phyloP scores from a whole-genome alignment of 2,113 vertebrate species.

The Rhineura floridana region DNA sequence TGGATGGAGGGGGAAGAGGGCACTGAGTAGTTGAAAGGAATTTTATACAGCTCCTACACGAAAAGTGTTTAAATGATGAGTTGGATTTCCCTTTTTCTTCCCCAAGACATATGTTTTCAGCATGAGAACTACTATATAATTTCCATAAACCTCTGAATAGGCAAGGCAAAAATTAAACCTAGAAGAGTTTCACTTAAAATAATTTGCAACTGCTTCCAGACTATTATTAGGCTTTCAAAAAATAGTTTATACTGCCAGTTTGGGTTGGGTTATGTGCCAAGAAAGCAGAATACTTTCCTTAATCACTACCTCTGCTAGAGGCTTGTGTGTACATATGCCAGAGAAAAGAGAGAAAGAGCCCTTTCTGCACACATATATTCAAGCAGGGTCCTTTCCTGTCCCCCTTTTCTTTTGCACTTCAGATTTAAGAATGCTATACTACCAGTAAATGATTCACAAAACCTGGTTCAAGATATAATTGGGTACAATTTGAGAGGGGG shows the following conservation, averaged over 20 bases:
- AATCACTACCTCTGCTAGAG: slow-evolving; percentile 37
- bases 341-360: slow-evolving; percentile 6
- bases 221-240: slow-evolving; percentile 45
- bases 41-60: neutral
- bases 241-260: slow-evolving; percentile 13
- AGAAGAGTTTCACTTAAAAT: slow-evolving; percentile 47
- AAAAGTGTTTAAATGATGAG: slow-evolving; percentile 1
- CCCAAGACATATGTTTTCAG: neutral
- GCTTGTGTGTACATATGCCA: neutral
- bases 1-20: neutral
- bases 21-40: neutral
- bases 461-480: neutral
- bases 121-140: neutral
- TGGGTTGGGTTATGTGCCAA: slow-evolving; percentile 37
- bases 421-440: neutral
- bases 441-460: neutral
- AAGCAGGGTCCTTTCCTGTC: neutral
- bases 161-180: slow-evolving; percentile 35
- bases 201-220: slow-evolving; percentile 37
- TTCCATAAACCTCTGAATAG: slow-evolving; percentile 32
- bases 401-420: neutral
- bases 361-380: no score
- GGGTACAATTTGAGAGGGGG: neutral
- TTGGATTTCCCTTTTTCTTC: slow-evolving; percentile 17
- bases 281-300: slow-evolving; percentile 22